Percentiles rank a stretch among this genome's conserved stretches.
These are phyloP conservation scores for Oikopleura vanhoeffeni DNA, from an alignment of 23 tunicate genomes.

Conservation along the genomic window DNA sequence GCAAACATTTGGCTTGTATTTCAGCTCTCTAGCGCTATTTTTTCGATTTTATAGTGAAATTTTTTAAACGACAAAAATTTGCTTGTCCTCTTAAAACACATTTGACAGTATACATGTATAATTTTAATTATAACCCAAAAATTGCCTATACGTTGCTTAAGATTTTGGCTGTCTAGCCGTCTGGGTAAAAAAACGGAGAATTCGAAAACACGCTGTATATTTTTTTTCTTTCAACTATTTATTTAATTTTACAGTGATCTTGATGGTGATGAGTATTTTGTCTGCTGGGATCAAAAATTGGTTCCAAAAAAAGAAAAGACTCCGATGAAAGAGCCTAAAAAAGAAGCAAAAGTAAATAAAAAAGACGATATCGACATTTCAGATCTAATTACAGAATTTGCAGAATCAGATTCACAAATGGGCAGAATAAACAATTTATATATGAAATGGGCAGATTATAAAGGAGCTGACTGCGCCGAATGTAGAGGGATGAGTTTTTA, in stretches of 20 bases:
- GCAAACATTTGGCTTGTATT: too few species aligned
- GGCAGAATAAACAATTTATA: background rate
- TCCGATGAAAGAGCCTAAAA: background rate
- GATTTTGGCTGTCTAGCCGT: too few species aligned
- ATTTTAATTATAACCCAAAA: too few species aligned
- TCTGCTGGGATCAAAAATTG: background rate
- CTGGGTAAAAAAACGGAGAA: too few species aligned
- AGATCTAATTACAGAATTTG: background rate
- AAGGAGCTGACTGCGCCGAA: background rate
- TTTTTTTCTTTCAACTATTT: too few species aligned
- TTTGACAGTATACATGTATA: too few species aligned
- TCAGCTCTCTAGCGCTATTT: too few species aligned
- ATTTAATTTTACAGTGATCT: background rate
- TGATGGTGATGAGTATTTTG: conserved; percentile 12
- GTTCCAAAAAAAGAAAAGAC: background rate
- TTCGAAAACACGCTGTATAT: too few species aligned
- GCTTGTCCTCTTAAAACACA: too few species aligned
- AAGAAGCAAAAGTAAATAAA: background rate
- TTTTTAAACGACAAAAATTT: too few species aligned
- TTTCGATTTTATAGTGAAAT: too few species aligned
- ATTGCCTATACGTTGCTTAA: too few species aligned
- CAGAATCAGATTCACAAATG: background rate
- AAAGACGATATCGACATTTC: background rate
- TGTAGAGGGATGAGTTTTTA: background rate
- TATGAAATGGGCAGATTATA: conserved; percentile 2